Conservation (phyloP, 2,113 vertebrate genomes). For the Syrmaticus mikado region DNA sequence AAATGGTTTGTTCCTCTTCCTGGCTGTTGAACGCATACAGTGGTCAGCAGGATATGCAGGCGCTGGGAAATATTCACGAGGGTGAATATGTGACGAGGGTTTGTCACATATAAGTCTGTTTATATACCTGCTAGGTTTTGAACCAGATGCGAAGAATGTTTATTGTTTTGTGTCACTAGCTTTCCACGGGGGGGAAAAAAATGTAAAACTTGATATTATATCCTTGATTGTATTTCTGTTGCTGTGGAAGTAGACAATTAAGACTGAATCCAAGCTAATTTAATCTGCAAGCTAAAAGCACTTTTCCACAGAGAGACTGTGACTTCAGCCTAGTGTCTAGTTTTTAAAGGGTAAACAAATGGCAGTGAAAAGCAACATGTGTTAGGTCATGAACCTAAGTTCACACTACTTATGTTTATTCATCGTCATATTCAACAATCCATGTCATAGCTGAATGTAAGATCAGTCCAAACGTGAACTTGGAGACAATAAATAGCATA, state of each 20-base stretch:
- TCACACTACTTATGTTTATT: neutral
- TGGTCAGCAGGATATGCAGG: neutral
- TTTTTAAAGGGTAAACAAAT: neutral
- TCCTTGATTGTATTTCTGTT: neutral
- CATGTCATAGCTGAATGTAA: neutral
- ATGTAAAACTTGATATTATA: neutral
- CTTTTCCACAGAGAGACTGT: neutral
- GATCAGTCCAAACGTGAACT: neutral
- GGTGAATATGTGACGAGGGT: neutral
- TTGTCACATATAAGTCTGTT: neutral
- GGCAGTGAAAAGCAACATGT: neutral
- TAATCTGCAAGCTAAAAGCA: neutral
- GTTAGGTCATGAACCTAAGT: neutral
- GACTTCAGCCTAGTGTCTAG: neutral
- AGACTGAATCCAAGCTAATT: neutral
- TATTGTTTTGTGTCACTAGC: neutral
- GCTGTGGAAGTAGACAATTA: neutral
- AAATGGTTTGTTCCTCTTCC: rapidly evolving
- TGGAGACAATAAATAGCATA: neutral
- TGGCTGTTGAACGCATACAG: neutral
- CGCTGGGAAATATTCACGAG: neutral
- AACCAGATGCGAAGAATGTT: neutral
- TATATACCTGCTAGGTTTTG: neutral
- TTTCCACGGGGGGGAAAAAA: too few relatives aligned
- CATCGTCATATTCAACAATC: neutral